These are phyloP conservation scores for Tragopan temminckii DNA, from an alignment of 2,797 vertebrate genomes.

Conservation along the genomic window DNA sequence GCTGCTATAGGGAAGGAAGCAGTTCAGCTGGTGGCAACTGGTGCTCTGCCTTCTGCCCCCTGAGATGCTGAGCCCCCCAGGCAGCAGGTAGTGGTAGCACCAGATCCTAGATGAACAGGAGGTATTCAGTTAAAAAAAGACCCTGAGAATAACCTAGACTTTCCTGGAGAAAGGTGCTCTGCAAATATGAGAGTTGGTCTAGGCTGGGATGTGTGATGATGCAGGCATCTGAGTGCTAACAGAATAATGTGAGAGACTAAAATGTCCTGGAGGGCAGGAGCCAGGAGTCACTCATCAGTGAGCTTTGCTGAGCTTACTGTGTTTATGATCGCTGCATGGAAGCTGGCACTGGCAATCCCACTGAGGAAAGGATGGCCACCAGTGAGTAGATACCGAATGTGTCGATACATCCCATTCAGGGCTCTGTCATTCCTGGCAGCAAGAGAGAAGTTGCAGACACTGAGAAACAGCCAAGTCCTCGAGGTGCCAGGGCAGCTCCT, in stretches of 20 bases:
- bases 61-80: fast-evolving
- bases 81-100: neutral
- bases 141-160: neutral
- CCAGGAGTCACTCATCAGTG: neutral
- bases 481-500: neutral
- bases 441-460: neutral
- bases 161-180: neutral
- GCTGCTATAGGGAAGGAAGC: neutral
- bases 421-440: neutral
- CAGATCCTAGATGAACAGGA: neutral
- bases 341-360: neutral
- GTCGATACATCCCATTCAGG: neutral
- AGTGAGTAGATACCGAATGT: neutral
- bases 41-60: neutral
- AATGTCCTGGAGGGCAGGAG: neutral
- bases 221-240: too few species aligned
- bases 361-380: neutral
- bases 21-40: neutral
- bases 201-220: neutral
- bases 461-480: neutral
- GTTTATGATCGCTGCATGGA: neutral
- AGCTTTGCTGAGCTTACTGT: neutral
- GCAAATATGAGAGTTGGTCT: neutral
- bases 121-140: neutral
- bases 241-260: too few species aligned